Conservation (phyloP, 2,888 invertebrate species). For the Gastrophysa polygoni region DNA sequence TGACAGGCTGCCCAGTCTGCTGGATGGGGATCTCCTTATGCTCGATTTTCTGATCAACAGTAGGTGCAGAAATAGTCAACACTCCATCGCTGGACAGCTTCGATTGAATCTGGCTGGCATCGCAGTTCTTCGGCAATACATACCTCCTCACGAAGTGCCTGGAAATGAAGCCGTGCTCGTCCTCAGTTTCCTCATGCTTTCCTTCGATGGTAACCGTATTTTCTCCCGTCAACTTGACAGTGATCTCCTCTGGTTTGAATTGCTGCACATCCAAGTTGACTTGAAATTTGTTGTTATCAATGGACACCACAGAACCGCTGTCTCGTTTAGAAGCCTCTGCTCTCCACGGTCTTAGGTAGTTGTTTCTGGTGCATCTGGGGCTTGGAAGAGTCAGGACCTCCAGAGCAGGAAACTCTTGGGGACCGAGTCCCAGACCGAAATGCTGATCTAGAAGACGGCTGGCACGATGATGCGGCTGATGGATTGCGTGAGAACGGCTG, state of each 20-base stretch:
- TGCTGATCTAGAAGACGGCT: neutral
- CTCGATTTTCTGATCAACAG: slow-evolving; percentile 16
- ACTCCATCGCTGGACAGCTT: slow-evolving; percentile 79
- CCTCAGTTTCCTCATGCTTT: slow-evolving; percentile 77
- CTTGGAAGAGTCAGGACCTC: neutral
- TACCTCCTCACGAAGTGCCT: slow-evolving; percentile 79
- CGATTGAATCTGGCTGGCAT: slow-evolving; percentile 73
- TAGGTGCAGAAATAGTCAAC: slow-evolving; percentile 70
- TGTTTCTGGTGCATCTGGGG: neutral
- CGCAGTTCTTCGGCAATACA: slow-evolving; percentile 74
- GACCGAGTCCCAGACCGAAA: neutral
- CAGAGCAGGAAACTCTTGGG: neutral
- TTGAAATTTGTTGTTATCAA: slow-evolving; percentile 15
- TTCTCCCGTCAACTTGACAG: slow-evolving; percentile 58
- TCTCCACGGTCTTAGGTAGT: neutral
- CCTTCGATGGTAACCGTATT: slow-evolving; percentile 72
- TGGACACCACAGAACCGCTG: slow-evolving; percentile 3
- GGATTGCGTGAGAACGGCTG: too few species aligned
- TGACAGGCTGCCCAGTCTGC: slow-evolving; percentile 28
- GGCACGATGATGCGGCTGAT: neutral
- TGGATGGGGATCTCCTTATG: slow-evolving; percentile 25
- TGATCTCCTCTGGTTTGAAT: slow-evolving; percentile 33
- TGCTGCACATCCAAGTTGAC: slow-evolving; percentile 33
- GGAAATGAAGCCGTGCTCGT: slow-evolving; percentile 76
- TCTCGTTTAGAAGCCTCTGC: neutral